Evolutionary conservation across 1,140 invertebrate genomes (phyloP), one percentile per base, ranked within the genome.

Genomic region (Drosophila dunni): DNA sequence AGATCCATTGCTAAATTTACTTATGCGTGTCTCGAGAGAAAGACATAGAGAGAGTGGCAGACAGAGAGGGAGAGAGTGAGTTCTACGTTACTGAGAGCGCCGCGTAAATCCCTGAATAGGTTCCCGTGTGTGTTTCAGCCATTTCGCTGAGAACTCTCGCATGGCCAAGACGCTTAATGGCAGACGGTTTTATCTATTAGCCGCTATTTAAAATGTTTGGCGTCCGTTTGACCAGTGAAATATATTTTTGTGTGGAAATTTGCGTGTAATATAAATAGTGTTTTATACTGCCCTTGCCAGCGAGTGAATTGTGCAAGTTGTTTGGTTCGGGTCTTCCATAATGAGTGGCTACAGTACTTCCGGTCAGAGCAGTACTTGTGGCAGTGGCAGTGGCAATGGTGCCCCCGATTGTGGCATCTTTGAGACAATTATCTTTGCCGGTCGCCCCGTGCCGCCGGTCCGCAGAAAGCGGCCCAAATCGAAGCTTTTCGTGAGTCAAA

Each of bases 401-500:
- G 57, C 48, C 10, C 1, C 62, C n/a, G 80, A 72, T 50, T 66
- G 78, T 46, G 68, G 69, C n/a, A 90, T 89, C 45, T 89, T 89
- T 45, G 84, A 89, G 68, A 56, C 78, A 38, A 90, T 89, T 61
- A 17, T 81, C 11, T 89, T 89, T 58, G 54, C 70, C 56, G 79
- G 79, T 51, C 81, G 74, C 40, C 91, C 91, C 0, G 75, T 90
- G 33, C 79, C 90, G n/a, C 91, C 91, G 62, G 78, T 56, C 20
- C 76, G 91, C 42, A 90, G 78, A 51, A 91, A 88, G 51, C 74
- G 91, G 6, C 91, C 91, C 36, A 92, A 92, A 80, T 91, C 91
- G 6, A 75, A 81, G 75, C 8, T 92, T 10, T 79, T 91, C 75
- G 86, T 90, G 75, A 88, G 88, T 89, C 65, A 89, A 15, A n/a